These are phyloP conservation scores for Tetragonula carbonaria DNA, from an alignment of 2,888 invertebrate species.

Conservation along the genomic window DNA sequence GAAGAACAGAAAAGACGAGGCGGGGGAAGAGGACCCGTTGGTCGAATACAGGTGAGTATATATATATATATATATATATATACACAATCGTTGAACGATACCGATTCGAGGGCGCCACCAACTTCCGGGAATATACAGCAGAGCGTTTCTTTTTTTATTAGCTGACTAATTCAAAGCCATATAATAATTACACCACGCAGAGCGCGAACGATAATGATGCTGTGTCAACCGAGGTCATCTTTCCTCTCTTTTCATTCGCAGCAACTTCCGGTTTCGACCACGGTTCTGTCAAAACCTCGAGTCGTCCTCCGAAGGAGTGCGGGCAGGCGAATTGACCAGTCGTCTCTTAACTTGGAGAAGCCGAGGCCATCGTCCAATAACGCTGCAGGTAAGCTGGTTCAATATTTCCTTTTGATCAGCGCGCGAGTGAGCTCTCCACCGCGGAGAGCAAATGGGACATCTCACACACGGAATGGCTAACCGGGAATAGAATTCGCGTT, in stretches of 20 bases:
- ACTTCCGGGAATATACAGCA: background rate
- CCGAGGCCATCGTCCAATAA: constrained; percentile 64
- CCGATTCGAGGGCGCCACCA: constrained; percentile 39
- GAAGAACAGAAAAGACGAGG: constrained; percentile 68
- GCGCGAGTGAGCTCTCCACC: background rate
- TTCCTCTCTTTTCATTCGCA: constrained; percentile 33
- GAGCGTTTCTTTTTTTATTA: no score
- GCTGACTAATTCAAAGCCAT: no score
- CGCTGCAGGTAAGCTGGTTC: constrained; percentile 62
- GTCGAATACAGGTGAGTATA: constrained; percentile 66
- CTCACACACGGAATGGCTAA: constrained; percentile 6
- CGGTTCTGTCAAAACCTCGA: constrained; percentile 59
- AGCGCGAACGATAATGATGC: no score
- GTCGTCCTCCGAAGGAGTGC: constrained; percentile 67
- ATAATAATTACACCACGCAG: no score
- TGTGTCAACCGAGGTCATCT: background rate
- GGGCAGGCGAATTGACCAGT: constrained; percentile 78
- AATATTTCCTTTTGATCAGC: constrained; percentile 25
- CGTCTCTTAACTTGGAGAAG: constrained; percentile 79
- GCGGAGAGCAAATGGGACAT: constrained; percentile 7
- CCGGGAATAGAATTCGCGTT: background rate
- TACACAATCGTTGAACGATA: constrained; percentile 17
- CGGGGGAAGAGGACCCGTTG: constrained; percentile 68
- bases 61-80: no score
- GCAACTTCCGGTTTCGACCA: constrained; percentile 70